Evolutionary conservation across 2,888 invertebrate genomes (phyloP), one percentile per base, ranked within the genome.

Genomic region (Drosophila mulleri): DNA sequence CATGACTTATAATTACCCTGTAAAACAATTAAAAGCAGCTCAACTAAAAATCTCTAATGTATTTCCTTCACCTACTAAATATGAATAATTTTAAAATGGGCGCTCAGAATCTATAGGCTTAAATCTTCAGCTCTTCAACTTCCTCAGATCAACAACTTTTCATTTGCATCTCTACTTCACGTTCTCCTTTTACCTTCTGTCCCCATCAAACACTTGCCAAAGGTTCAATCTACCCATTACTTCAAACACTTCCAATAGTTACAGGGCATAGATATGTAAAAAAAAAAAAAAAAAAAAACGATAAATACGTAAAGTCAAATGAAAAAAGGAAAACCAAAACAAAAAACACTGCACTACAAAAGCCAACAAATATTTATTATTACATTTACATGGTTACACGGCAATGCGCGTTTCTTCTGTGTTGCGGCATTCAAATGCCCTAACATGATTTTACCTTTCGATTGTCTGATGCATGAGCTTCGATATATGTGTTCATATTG

Each of bases 301-400:
- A 9, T 29, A 29, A 29, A 29, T 29, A 29, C 44, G 26, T n/a
- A 54, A 59, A 61, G 11, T 29, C 29, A 48, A 48, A n/a, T 26
- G 20, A 32, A 59, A 47, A 48, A 41, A 29, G 2, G 1, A 14
- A 42, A 59, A 54, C 32, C 45, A 20, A 57, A 64, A 58, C 42
- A 45, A 45, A 45, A 59, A 41, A 58, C 52, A 53, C 45, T 67
- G 50, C 61, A 16, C 74, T 86, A 77, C 72, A 89, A 87, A 83
- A 77, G 82, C 73, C 80, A 88, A 84, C 88, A 84, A 77, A 84
- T 85, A 84, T 88, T 79, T 86, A 89, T 88, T 89, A 89, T 84
- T 83, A 75, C 77, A 77, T 77, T 77, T 80, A 77, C 76, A 80
- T 80, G 71, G 65, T 62, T 75, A 70, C 75, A 89, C 71, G 72